These are phyloP conservation scores for Pimpla rufipes DNA, from an alignment of 2,888 invertebrate species.

Conservation along the genomic window DNA sequence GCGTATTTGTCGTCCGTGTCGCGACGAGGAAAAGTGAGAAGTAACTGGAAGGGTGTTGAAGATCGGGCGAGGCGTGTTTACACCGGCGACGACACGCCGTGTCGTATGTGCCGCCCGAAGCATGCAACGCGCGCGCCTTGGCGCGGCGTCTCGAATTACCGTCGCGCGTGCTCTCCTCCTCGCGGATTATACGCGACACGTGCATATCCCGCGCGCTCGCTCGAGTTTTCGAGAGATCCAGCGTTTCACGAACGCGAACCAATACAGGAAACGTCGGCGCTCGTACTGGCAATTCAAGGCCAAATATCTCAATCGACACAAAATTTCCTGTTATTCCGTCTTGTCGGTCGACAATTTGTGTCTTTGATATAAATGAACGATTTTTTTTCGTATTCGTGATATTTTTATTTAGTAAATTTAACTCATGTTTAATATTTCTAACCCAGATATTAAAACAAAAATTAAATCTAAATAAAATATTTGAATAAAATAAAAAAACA, in stretches of 20 bases:
- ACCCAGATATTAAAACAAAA: too few species aligned
- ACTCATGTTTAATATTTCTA: too few species aligned
- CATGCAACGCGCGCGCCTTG: constrained; percentile 15
- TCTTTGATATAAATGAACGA: too few species aligned
- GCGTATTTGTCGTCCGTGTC: not conserved
- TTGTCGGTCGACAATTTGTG: too few species aligned
- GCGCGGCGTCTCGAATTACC: constrained; percentile 47
- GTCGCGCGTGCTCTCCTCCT: constrained; percentile 77
- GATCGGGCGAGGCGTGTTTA: constrained; percentile 23
- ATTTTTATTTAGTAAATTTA: not conserved
- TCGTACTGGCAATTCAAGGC: not conserved
- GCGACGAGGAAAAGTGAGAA: constrained; percentile 5
- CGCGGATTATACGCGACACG: constrained; percentile 77
- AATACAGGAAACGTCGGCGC: not conserved
- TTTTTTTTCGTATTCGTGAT: not conserved
- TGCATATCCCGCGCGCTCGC: constrained; percentile 69
- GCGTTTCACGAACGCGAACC: not conserved
- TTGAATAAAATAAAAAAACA: too few species aligned
- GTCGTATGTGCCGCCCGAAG: constrained; percentile 14
- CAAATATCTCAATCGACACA: not conserved
- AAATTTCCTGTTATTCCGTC: not conserved
- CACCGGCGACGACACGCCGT: constrained; percentile 23
- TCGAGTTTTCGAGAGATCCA: constrained; percentile 12
- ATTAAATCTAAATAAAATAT: too few species aligned
- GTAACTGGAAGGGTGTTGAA: not conserved